These are phyloP conservation scores for Erethizon dorsatum DNA, from an alignment of 2,797 vertebrate species.

Conservation along the genomic window DNA sequence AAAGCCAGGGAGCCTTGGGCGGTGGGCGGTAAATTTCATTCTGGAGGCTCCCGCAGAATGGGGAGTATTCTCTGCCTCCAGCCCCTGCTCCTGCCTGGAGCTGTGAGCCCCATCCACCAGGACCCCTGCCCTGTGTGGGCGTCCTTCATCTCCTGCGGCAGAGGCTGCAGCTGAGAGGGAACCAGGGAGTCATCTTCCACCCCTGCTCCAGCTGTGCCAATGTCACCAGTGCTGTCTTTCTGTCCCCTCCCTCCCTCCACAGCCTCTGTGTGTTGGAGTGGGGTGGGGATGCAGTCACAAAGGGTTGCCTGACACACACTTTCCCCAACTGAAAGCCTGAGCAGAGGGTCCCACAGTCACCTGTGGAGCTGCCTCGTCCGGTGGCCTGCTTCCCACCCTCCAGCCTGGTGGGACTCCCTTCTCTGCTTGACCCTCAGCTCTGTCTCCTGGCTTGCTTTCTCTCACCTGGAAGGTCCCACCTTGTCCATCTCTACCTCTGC, in stretches of 20 bases:
- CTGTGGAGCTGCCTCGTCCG: not conserved
- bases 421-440: not conserved
- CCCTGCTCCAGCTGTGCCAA: not conserved
- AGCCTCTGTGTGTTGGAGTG: not conserved
- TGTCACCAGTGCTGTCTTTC: not conserved
- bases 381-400: not conserved
- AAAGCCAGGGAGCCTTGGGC: not conserved
- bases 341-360: not conserved
- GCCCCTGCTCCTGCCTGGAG: not conserved
- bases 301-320: not conserved
- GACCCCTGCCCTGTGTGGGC: not conserved
- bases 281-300: not conserved
- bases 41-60: not conserved
- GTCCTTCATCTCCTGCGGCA: not conserved
- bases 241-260: not conserved
- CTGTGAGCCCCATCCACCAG: not conserved
- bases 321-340: not conserved
- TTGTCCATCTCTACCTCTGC: not conserved
- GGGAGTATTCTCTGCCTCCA: fast-evolving
- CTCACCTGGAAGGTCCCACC: not conserved
- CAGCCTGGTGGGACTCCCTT: not conserved
- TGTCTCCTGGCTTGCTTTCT: not conserved
- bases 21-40: too few relatives aligned
- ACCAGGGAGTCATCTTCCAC: fast-evolving
- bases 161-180: not conserved